Conservation (phyloP, 2,113 vertebrate species). For the Dasyprocta punctata region DNA sequence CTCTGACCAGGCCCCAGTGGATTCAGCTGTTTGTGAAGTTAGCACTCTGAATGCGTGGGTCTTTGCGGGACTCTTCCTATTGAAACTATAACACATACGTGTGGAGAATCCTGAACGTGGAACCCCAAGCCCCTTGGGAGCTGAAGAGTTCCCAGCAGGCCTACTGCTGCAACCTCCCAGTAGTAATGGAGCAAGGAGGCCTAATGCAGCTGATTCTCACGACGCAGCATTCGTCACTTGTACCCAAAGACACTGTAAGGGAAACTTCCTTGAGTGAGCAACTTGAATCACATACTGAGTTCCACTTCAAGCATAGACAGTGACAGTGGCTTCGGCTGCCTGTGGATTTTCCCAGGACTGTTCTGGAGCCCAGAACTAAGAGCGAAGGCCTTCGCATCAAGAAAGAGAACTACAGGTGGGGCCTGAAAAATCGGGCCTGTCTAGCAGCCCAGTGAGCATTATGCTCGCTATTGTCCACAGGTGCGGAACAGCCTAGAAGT, state of each 20-base stretch:
- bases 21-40: not conserved
- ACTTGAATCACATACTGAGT: rapidly evolving
- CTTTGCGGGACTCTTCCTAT: not conserved
- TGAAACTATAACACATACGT: not conserved
- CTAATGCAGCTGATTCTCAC: not conserved
- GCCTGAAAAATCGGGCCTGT: not conserved
- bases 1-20: not conserved
- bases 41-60: not conserved
- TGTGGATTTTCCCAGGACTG: not conserved
- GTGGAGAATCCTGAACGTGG: no score
- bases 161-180: not conserved
- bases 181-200: not conserved
- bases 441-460: rapidly evolving
- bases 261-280: not conserved
- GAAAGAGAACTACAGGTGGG: not conserved
- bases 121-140: not conserved
- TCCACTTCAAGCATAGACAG: not conserved
- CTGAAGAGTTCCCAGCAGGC: not conserved
- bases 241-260: not conserved
- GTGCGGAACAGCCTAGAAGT: not conserved
- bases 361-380: not conserved
- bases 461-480: rapidly evolving
- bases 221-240: not conserved
- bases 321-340: not conserved
- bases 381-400: not conserved